Evolutionary conservation across 2,797 vertebrate species (phyloP), one percentile per base, ranked within the genome.

Genomic region (Eupleurogrammus muticus): DNA sequence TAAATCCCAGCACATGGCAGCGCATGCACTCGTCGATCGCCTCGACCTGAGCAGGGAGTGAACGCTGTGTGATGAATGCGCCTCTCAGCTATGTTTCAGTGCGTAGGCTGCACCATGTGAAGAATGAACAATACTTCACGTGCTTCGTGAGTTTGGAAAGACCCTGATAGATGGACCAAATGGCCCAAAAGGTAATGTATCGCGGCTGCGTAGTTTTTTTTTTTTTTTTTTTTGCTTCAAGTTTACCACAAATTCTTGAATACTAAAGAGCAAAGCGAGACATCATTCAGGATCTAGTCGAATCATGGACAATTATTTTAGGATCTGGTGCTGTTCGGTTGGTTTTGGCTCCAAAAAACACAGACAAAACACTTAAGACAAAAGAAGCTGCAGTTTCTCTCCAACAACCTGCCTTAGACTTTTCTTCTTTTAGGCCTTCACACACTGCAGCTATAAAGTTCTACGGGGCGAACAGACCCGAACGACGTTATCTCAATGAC

Each of bases 131-230:
- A 73, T 64, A 46, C 56, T 51, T 60, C 36, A 69, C 42, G 44
- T 5, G 5, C 79, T 79, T 74, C 63, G 75, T 9, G 44, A 58
- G 36, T 52, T 66, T 73, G 65, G 75, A 82, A 63, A 77, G 47
- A 55, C 49, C 53, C 61, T 10, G 35, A 77, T 5, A 59, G 40
- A 62, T 47, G 5, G 36, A 67, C 3, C n/a, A 32, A 40, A 72
- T 63, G 19, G 70, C 23, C n/a, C 34, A 34, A 49, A 67, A n/a
- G 23, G 69, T 23, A 20, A 77, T 54, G 53, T 38, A 63, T 64
- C 55, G 49, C 1, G 36, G 40, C 47, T 52, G 20, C 6, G 23
- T 51, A 58, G 47, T 48, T 28, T 3, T 28, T 28, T 28, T 28
- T 28, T 28, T 28, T 28, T 28, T 6, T 6, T 6, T 6, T 6